Evolutionary conservation across 2,888 invertebrate species (phyloP), one percentile per base, ranked within the genome.

Genomic region (Allolobophora icterica): DNA sequence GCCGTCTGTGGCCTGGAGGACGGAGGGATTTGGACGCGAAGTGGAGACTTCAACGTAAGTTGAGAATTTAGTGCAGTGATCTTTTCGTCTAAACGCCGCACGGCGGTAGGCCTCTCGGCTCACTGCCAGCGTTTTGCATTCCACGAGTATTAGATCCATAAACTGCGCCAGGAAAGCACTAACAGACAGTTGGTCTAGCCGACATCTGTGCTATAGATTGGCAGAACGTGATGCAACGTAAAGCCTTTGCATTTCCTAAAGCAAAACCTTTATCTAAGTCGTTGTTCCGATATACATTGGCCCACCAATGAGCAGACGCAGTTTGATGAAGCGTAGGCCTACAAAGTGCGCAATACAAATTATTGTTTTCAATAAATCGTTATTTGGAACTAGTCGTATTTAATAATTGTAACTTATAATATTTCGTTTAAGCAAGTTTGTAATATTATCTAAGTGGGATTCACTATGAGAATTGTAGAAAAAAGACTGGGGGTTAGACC

Each of bases 1-100:
- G 91, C 91, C 42, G 91, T 92, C 17, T 92, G 91, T 89, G 91
- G 91, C 34, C 40, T 91, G 71, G 91, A 91, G 30, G 91, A 92
- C 84, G 91, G 91, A 21, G 91, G 83, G 0, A 83, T 92, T 24
- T 92, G 91, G 91, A 91, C 91, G 83, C 34, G 84, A 83, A 92
- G 91, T 91, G 42, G 90, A 40, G 91, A 92, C 45, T 92, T 92
- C 89, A 90, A 91, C 52, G 91, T 92, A 89, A 91, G 91, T 84
- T 11, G 6, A 21, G n/a, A 2, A 15, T 2, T 38, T 24, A 8
- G 13, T 71, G 24, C 52, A 24, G 21, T 15, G 52, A 2, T 30
- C 30, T 58, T 58, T 30, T 11, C 58, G 30, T 58, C 58, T 2
- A 58, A 58, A 24, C 30, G 30, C 0, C n/a, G 30, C 71, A n/a